A percentile compares a stretch with the other conserved stretches of the same genome.
Conservation (phyloP, 1,140 invertebrate genomes). For the Ylistrum balloti region DNA sequence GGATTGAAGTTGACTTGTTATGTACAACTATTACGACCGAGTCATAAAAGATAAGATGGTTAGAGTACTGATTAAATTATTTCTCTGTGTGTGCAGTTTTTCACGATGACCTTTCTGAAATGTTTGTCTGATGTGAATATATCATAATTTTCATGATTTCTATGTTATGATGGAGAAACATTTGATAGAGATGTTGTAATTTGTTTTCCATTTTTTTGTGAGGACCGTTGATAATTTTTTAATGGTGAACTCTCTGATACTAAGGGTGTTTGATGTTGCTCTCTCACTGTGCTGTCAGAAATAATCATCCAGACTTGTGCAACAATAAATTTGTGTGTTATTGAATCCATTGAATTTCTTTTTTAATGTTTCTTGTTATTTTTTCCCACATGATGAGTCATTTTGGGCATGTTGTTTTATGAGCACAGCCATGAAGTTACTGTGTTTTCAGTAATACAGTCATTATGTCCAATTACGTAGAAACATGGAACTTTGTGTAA, state of each 20-base stretch:
- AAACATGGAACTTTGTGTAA: too few relatives aligned
- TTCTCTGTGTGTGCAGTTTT: background rate
- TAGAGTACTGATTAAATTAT: background rate
- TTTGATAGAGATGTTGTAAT: background rate
- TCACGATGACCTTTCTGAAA: background rate
- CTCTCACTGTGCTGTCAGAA: background rate
- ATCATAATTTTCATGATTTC: background rate
- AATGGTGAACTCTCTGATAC: background rate
- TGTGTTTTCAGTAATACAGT: background rate
- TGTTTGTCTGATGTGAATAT: slow-evolving; percentile 17
- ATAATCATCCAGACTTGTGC: background rate
- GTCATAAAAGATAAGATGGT: background rate
- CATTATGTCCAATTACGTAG: too few relatives aligned
- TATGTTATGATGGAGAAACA: background rate
- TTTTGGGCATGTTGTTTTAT: background rate
- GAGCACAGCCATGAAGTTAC: background rate
- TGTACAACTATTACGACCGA: background rate
- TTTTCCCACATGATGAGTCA: slow-evolving; percentile 15
- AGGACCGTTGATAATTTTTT: background rate
- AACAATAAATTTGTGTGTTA: background rate
- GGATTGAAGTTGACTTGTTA: slow-evolving; percentile 21
- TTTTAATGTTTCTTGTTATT: background rate
- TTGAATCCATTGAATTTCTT: background rate
- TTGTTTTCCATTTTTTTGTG: background rate
- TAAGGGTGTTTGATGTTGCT: background rate